phyloP scores from a whole-genome alignment of 2,888 invertebrate species.

The Syrista parreyssii region DNA sequence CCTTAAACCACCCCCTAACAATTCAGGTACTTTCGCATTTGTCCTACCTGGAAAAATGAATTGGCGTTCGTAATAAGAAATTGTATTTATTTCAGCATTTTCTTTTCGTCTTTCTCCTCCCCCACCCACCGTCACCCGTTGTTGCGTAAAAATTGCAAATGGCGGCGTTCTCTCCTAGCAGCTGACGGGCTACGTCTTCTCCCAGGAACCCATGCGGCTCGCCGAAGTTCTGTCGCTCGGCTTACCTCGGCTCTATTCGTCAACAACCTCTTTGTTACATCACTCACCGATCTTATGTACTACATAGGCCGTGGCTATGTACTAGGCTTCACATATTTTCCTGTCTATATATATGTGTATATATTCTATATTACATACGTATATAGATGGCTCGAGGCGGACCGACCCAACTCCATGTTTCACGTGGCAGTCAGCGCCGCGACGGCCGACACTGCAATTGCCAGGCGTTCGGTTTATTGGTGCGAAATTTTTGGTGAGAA shows the following conservation, averaged over 20 bases:
- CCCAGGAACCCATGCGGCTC: constrained; percentile 35
- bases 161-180: constrained; percentile 53
- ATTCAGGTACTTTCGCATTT: neutral
- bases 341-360: neutral
- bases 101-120: neutral
- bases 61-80: neutral
- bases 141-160: constrained; percentile 53
- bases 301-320: constrained; percentile 33
- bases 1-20: neutral
- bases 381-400: neutral
- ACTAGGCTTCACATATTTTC: neutral
- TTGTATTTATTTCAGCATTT: neutral
- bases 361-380: neutral
- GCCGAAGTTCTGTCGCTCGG: constrained; percentile 42
- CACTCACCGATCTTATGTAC: constrained; percentile 52
- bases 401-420: neutral
- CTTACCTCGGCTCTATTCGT: constrained; percentile 41
- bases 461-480: neutral
- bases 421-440: neutral
- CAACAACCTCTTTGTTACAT: constrained; percentile 60
- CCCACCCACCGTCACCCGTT: neutral
- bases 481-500: neutral
- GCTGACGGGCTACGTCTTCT: constrained; percentile 43
- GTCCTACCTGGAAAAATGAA: neutral
- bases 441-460: neutral